Percentiles rank a stretch among this genome's conserved stretches.
Conservation (phyloP, 1,140 invertebrate genomes). For the Oncopodura yosiiana region DNA sequence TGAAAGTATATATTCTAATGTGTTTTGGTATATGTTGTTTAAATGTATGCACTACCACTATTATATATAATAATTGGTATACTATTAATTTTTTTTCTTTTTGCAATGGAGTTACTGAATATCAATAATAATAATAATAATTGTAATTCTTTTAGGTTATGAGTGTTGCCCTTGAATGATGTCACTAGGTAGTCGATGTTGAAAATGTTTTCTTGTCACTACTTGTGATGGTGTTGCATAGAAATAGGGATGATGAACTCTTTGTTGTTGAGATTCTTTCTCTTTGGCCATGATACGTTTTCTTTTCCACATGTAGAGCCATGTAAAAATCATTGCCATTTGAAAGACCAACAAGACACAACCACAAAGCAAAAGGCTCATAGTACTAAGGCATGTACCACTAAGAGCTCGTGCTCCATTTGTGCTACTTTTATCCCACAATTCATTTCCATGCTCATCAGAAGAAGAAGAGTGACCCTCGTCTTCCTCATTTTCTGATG, state of each 20-base stretch:
- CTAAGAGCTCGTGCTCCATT: background rate
- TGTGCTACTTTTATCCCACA: constrained; percentile 4
- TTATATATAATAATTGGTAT: too few species aligned
- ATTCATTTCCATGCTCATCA: constrained; percentile 20
- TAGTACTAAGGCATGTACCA: constrained; percentile 37
- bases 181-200: too few species aligned
- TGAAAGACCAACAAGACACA: constrained; percentile 41
- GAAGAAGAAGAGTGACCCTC: constrained; percentile 6
- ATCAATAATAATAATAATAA: too few species aligned
- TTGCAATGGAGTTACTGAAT: too few species aligned
- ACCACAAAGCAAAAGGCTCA: constrained; percentile 38
- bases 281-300: constrained; percentile 30
- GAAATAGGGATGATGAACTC: constrained; percentile 7
- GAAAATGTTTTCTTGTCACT: constrained; percentile 25
- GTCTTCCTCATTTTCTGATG: constrained; percentile 11
- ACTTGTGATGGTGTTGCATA: constrained; percentile 9
- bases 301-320: constrained; percentile 40
- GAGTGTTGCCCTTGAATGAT: too few species aligned
- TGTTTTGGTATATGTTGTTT: too few species aligned
- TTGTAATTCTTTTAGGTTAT: too few species aligned
- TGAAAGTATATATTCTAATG: too few species aligned
- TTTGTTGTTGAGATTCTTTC: background rate
- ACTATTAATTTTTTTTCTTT: too few species aligned
- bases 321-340: constrained; percentile 40
- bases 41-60: too few species aligned